A percentile compares a stretch with the other conserved stretches of the same genome.
Conservation (phyloP, 2,113 vertebrate genomes). For the Barnardius zonarius region DNA sequence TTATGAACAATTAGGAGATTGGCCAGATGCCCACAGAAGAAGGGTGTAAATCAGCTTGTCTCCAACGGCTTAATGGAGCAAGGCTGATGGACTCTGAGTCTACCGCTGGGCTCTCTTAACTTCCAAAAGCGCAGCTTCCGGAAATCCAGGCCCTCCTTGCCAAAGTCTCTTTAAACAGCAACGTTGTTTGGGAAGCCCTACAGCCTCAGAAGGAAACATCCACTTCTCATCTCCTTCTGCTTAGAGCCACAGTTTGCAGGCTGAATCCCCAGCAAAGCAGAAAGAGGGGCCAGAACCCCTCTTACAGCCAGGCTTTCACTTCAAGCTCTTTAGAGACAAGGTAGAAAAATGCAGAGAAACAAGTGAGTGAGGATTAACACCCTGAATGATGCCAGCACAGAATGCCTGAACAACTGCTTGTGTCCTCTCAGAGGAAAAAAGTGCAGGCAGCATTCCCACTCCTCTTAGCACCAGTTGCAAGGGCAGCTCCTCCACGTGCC, state of each 20-base stretch:
- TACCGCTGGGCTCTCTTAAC: not conserved
- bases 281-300: not conserved
- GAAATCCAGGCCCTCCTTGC: not conserved
- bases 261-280: not conserved
- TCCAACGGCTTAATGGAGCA: not conserved
- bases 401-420: not conserved
- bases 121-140: not conserved
- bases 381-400: not conserved
- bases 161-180: not conserved
- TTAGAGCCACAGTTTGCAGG: not conserved
- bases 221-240: not conserved
- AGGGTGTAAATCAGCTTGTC: not conserved
- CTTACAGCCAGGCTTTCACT: not conserved
- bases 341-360: not conserved
- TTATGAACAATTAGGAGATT: not conserved
- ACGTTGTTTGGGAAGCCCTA: not conserved
- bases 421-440: not conserved
- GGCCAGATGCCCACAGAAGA: not conserved
- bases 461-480: not conserved
- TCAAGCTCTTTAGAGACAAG: not conserved
- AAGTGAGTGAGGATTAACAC: not conserved
- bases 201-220: not conserved
- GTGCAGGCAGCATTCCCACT: not conserved
- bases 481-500: accelerated
- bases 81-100: not conserved